Evolutionary conservation across 2,113 vertebrate species (phyloP), one percentile per base, ranked within the genome.

Genomic region (Marmota flaviventris): DNA sequence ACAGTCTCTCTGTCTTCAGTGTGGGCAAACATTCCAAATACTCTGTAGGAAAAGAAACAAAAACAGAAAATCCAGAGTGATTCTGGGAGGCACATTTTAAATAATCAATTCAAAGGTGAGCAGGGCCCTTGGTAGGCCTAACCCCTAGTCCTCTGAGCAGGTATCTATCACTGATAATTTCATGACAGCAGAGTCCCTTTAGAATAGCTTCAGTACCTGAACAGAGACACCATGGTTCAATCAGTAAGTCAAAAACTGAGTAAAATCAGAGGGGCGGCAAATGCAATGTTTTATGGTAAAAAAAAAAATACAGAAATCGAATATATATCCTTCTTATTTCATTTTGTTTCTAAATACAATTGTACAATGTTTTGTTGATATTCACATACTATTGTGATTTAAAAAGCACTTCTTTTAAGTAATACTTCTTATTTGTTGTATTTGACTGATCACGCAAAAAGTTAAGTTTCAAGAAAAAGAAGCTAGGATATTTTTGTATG

Each of bases 1-100:
- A 99, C 99, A 8, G 99, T 99, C 98, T 99, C 99, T 98, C 99
- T 99, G 98, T 99, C 99, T 73, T 99, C 98, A 0, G 99, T 99
- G 67, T 99, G 99, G 97, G 99, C 98, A 96, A 99, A 99, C 91
- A 99, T 99, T 34, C 99, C 99, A 97, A 99, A 99, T 37, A 99
- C 99, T 98, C 99, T 99, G 98, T 0, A 96, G 90, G 78, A 93
- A 97, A 97, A 94, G 97, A 94, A 73, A 70, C 0, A 96, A 86
- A 53, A 90, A 87, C 63, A 93, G 82, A 94, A 96, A 86, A 56
- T 67, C 5, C 2, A 77, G 17, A 58, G 56, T 27, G 51, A 88
- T 63, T 77, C 69, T 42, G 39, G 34, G 37, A 24, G 32, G 29
- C 37, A 27, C 13, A 32, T 89, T 84, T 89, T n/a, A 53, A 48